Conservation (phyloP, 1,140 invertebrate genomes). For the Trissolcus basalis region DNA sequence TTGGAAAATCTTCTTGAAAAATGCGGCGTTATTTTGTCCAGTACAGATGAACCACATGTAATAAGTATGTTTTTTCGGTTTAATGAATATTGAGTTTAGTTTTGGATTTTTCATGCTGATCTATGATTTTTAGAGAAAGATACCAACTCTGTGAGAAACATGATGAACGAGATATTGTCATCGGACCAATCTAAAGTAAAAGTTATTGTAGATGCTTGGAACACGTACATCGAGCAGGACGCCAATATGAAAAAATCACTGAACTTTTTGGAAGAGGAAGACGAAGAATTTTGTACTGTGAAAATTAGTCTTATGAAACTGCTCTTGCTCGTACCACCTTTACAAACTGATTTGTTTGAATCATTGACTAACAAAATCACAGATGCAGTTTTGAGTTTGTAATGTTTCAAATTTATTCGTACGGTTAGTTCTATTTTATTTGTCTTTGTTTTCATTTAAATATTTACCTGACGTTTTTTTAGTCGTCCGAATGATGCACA, state of each 20-base stretch:
- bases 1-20: slow-evolving; percentile 61
- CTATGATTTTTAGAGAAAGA: slow-evolving; percentile 57
- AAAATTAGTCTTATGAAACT: slow-evolving; percentile 65
- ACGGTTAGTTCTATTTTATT: too few relatives aligned
- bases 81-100: not conserved
- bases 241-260: slow-evolving; percentile 65
- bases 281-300: slow-evolving; percentile 42
- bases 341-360: slow-evolving; percentile 66
- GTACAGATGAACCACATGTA: slow-evolving; percentile 45
- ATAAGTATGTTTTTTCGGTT: slow-evolving; percentile 52
- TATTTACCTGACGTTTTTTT: too few relatives aligned
- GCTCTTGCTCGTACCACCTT: slow-evolving; percentile 65
- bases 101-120: not conserved
- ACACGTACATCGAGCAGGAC: slow-evolving; percentile 62
- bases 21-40: slow-evolving; percentile 60
- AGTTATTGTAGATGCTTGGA: slow-evolving; percentile 63
- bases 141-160: slow-evolving; percentile 53
- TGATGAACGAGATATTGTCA: slow-evolving; percentile 62
- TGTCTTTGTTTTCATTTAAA: too few relatives aligned
- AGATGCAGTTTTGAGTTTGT: slow-evolving; percentile 67
- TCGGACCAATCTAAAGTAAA: slow-evolving; percentile 44
- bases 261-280: slow-evolving; percentile 60
- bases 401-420: slow-evolving; percentile 24
- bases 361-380: slow-evolving; percentile 66
- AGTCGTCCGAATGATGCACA: slow-evolving; percentile 52